Conservation (phyloP, 2,797 vertebrate genomes). For the Muscicapa comitata region DNA sequence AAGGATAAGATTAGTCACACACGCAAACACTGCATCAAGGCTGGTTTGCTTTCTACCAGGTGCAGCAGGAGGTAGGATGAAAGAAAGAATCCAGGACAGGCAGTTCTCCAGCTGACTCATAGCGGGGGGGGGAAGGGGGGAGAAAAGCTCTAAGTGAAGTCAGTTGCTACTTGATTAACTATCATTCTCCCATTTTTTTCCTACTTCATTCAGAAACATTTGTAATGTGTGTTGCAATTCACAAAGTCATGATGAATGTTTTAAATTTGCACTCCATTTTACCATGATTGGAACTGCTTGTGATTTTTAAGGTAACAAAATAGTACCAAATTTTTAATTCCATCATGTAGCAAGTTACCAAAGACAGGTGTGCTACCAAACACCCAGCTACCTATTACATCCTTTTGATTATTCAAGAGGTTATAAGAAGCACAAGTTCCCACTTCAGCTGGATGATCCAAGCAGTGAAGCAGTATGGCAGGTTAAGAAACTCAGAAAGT, state of each 20-base stretch:
- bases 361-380: not conserved
- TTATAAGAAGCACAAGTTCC: not conserved
- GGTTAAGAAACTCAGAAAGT: not conserved
- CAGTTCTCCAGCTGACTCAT: not conserved
- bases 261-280: not conserved
- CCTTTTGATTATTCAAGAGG: not conserved
- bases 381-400: not conserved
- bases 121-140: fast-evolving
- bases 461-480: not conserved
- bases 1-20: not conserved
- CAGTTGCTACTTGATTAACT: not conserved
- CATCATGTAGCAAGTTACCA: not conserved
- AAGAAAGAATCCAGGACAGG: not conserved
- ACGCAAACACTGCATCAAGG: not conserved
- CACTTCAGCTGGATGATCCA: not conserved
- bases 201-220: not conserved
- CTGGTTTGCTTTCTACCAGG: not conserved
- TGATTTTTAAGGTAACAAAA: not conserved
- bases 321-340: not conserved
- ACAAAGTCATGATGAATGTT: not conserved
- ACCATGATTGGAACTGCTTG: not conserved
- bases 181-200: not conserved
- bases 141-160: not conserved
- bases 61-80: not conserved
- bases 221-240: not conserved